A percentile compares a stretch with the other conserved stretches of the same genome.
Conservation (phyloP, 1,140 invertebrate genomes). For the Chironomus striatipennis region DNA sequence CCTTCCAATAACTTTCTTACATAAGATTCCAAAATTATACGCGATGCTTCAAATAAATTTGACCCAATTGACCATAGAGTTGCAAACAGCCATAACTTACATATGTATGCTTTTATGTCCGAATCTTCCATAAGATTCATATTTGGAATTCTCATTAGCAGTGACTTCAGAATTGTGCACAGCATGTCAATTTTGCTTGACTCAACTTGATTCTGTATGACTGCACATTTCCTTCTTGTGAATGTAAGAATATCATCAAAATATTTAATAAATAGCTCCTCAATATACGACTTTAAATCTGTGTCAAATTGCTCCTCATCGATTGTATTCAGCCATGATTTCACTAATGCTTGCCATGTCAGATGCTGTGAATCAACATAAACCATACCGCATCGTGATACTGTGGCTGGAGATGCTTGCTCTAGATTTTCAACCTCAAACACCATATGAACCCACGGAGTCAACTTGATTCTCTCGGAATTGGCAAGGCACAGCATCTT, state of each 20-base stretch:
- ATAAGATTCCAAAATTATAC: conserved; percentile 57
- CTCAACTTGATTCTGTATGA: conserved; percentile 64
- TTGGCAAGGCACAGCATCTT: conserved; percentile 84
- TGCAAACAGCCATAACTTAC: conserved; percentile 37
- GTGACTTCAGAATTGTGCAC: conserved; percentile 61
- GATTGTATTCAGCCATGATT: conserved; percentile 63
- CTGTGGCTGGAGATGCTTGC: conserved; percentile 82
- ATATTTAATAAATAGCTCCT: conserved; percentile 51
- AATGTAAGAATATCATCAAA: conserved; percentile 56
- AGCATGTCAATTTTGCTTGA: conserved; percentile 68
- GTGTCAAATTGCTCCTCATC: conserved; percentile 45
- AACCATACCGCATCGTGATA: conserved; percentile 79
- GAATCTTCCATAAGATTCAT: conserved; percentile 29
- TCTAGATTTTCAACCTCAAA: conserved; percentile 84
- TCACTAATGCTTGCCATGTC: conserved; percentile 70
- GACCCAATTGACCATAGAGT: conserved; percentile 71
- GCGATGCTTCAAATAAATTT: conserved; percentile 61
- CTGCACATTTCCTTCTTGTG: conserved; percentile 52
- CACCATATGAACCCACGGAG: conserved; percentile 71
- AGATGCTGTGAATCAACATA: conserved; percentile 77
- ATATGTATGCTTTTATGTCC: conserved; percentile 29
- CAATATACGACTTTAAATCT: conserved; percentile 47
- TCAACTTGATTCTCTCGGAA: conserved; percentile 83
- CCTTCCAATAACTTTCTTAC: conserved; percentile 29
- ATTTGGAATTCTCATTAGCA: conserved; percentile 45